Evolutionary conservation across 2,888 invertebrate species (phyloP), one percentile per base, ranked within the genome.

Genomic region (Cephus spinipes): DNA sequence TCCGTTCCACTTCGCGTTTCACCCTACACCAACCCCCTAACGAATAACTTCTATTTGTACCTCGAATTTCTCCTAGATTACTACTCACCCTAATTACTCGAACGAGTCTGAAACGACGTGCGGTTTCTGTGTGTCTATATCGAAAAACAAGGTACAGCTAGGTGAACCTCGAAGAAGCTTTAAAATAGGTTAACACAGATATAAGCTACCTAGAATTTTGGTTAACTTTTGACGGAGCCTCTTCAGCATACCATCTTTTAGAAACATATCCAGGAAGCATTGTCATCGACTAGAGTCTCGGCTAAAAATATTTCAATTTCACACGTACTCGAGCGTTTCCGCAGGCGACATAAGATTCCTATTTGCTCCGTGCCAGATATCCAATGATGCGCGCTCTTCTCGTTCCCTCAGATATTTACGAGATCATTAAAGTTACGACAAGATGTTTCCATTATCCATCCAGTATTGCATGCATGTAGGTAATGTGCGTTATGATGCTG

Each of bases 401-500:
- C 74, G 32, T 55, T 35, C 75, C 76, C 78, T 55, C 23, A 9
- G 75, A 80, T 82, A 82, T 85, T 84, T 85, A 86, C 81, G 85
- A 84, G 82, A 83, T 81, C 83, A 82, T 85, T 85, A 86, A 84
- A 84, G 83, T 85, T 83, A 84, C 82, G 81, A 76, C 71, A 78
- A 75, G 80, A 83, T 82, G 84, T 83, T 80, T n/a, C 71, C 83
- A 71, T 11, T 73, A 69, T 23, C 35, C 68, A 68, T 55, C 69
- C 40, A 68, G n/a, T 33, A 35, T 31, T 71, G 32, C 33, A 31
- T 31, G 33, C 32, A 32, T 33, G 12, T 6, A 71, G 71, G 4
- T 32, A 71, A 32, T 33, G 12, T 31, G 12, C 71, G 71, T 31
- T 32, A 31, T 31, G 12, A 11, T 23, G 71, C 71, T 55, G 55